Evolutionary conservation across 2,797 vertebrate genomes (phyloP).

Genomic region (Erpetoichthys calabaricus): DNA sequence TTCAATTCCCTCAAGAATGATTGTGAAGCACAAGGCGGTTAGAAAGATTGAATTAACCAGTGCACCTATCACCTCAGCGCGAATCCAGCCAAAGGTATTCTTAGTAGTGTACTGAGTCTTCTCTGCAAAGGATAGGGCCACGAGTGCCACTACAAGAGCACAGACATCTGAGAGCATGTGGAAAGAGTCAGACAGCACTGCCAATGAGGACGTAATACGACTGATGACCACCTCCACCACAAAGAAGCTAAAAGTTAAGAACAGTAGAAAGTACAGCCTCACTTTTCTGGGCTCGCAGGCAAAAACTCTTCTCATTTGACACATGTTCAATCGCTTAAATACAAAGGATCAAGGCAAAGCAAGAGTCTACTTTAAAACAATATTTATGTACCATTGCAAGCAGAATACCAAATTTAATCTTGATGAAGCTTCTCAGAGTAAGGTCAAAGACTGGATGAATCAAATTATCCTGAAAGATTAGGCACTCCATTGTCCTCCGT

Average conservation of each 20-base stretch:
- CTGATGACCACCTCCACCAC: constrained; percentile 68
- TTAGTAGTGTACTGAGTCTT: constrained; percentile 54
- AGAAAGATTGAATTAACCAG: constrained; percentile 69
- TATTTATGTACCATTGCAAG: too few species aligned
- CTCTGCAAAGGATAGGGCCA: constrained; percentile 61
- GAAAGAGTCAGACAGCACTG: constrained; percentile 71
- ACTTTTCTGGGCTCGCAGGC: constrained; percentile 43
- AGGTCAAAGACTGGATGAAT: too few species aligned
- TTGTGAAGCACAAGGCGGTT: constrained; percentile 66
- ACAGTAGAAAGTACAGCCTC: constrained; percentile 62
- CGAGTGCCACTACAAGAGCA: constrained; percentile 60
- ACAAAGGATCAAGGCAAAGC: too few species aligned
- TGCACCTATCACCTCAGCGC: constrained; percentile 67
- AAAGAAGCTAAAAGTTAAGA: constrained; percentile 64
- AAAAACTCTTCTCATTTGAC: too few species aligned
- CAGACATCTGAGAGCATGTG: constrained; percentile 74
- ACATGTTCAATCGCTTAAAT: too few species aligned
- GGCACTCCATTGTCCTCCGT: too few species aligned
- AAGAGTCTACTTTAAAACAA: too few species aligned
- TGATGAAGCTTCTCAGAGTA: too few species aligned
- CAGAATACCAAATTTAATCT: too few species aligned
- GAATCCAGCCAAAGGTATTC: constrained; percentile 73
- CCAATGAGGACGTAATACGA: constrained; percentile 57
- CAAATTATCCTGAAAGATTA: too few species aligned
- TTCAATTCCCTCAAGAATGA: constrained; percentile 64